Percentiles rank a stretch among this genome's conserved stretches.
Conservation (phyloP, 1,140 invertebrate species). For the Cotesia typhae region DNA sequence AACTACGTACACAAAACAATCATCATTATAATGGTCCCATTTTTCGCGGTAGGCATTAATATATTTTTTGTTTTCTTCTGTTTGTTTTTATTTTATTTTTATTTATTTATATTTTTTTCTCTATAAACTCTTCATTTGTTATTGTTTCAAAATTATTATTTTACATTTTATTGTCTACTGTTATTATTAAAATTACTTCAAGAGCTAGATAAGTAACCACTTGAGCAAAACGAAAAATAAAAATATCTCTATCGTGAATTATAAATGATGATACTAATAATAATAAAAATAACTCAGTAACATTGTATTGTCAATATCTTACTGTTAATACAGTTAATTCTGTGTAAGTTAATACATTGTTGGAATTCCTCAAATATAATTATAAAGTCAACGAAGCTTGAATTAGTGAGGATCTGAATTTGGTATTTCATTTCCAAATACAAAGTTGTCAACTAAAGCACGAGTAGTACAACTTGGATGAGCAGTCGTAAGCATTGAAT, state of each 20-base stretch:
- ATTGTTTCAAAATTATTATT: conserved; percentile 3
- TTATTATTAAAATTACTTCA: too few species aligned
- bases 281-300: too few species aligned
- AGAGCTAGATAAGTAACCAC: too few species aligned
- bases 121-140: background rate
- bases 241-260: too few species aligned
- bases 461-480: background rate
- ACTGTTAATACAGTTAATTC: too few species aligned
- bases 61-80: conserved; percentile 33
- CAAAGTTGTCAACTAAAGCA: conserved; percentile 20
- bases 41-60: conserved; percentile 34
- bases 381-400: background rate
- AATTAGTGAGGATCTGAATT: conserved; percentile 16
- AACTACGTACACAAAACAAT: conserved; percentile 32
- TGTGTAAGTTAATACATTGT: too few species aligned
- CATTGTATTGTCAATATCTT: too few species aligned
- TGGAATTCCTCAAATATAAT: background rate
- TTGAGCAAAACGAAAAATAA: too few species aligned
- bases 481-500: conserved; percentile 4
- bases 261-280: too few species aligned
- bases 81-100: conserved; percentile 6
- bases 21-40: conserved; percentile 34
- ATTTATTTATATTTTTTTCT: background rate
- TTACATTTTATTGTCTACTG: background rate
- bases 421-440: background rate